A percentile compares a stretch with the other conserved stretches of the same genome.
Conservation (phyloP, 2,113 vertebrate species). For the Vanacampus margaritifer region DNA sequence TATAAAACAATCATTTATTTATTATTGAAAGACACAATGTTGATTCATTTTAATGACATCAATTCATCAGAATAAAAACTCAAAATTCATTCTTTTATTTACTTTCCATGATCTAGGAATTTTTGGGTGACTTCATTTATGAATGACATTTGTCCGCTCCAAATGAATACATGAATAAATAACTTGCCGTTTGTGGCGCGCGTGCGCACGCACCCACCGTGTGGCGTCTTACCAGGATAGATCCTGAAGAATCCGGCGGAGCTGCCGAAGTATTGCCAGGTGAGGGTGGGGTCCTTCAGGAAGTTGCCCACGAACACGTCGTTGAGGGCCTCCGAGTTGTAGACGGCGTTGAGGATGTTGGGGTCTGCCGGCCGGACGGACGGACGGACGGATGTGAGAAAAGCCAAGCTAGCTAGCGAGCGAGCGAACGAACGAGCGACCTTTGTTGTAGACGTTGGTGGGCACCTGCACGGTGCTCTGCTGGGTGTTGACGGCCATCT, state of each 20-base stretch:
- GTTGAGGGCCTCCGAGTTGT: conserved; percentile 96
- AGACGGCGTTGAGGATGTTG: conserved; percentile 89
- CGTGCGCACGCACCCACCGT: no score
- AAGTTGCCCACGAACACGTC: conserved; percentile 90
- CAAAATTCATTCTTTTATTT: no score
- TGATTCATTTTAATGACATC: no score
- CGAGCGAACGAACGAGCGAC: conserved; percentile 53
- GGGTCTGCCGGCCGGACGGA: conserved; percentile 73
- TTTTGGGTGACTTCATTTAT: no score
- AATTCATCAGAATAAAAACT: no score
- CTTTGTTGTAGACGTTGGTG: conserved; percentile 97
- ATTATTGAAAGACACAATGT: no score
- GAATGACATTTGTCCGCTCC: no score
- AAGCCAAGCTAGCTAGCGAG: not conserved
- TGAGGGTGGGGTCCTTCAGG: conserved; percentile 88
- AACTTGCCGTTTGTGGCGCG: no score
- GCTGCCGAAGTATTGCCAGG: conserved; percentile 97
- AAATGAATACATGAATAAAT: no score
- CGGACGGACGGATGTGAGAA: no score
- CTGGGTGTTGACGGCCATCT: conserved; percentile 85
- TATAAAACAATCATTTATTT: no score
- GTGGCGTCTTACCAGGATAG: conserved; percentile 95
- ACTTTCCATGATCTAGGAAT: no score
- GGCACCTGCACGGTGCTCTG: conserved; percentile 90
- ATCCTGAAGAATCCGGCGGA: conserved; percentile 93